phyloP scores from a whole-genome alignment of 1,140 invertebrate genomes.

The Drosophila kikkawai region DNA sequence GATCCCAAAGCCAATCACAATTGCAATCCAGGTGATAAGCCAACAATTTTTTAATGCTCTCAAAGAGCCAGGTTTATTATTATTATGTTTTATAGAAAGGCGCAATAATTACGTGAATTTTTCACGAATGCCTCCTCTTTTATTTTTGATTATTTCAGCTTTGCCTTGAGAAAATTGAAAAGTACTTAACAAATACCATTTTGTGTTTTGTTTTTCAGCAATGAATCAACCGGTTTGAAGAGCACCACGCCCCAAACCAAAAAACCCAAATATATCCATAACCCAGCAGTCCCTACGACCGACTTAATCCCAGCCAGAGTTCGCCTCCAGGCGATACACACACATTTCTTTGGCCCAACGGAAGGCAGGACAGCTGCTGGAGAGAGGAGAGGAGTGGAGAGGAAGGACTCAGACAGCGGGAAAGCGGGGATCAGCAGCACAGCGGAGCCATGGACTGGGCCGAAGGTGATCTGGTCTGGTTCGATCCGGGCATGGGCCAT shows the following conservation, averaged over 20 bases:
- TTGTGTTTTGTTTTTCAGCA: conserved; percentile 47
- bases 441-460: conserved; percentile 86
- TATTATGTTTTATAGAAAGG: conserved; percentile 31
- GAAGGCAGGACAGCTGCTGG: not conserved
- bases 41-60: conserved; percentile 53
- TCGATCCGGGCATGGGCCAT: conserved; percentile 95
- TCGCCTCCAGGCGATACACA: conserved; percentile 6
- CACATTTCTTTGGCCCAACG: conserved; percentile 1
- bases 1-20: conserved; percentile 34
- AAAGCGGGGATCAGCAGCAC: not conserved
- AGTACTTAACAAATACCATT: conserved; percentile 44
- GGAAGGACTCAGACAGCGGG: not conserved
- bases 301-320: not conserved
- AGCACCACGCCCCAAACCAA: conserved; percentile 10
- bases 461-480: conserved; percentile 95
- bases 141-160: not conserved
- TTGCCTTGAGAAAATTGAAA: conserved; percentile 48
- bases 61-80: conserved; percentile 44
- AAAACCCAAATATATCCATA: conserved; percentile 4
- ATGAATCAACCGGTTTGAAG: conserved; percentile 66
- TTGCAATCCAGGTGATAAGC: conserved; percentile 39
- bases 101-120: conserved; percentile 59
- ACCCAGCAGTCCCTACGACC: not conserved
- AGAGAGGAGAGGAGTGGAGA: not conserved
- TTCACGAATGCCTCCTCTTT: conserved; percentile 4